These are phyloP conservation scores for Cinclus mexicanus DNA, from an alignment of 2,113 vertebrate genomes.

Conservation along the genomic window DNA sequence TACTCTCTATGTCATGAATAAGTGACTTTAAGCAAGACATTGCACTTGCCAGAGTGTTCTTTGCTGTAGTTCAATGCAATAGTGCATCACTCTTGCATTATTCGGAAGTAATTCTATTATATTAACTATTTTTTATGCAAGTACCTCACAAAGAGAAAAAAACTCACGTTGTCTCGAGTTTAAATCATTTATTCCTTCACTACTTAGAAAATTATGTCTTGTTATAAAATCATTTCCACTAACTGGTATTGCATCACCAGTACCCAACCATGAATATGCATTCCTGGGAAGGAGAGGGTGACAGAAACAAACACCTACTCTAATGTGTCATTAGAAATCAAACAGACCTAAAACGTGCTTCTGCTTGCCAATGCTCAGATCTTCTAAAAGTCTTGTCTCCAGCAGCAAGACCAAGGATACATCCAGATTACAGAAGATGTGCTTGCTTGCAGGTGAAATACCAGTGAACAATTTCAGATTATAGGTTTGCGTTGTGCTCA, in stretches of 20 bases:
- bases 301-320: conserved; percentile 63
- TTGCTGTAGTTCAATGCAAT: background rate
- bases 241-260: conserved; percentile 13
- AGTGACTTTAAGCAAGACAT: background rate
- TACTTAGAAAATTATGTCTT: conserved; percentile 1
- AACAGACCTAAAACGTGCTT: conserved; percentile 49
- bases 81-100: background rate
- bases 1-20: background rate
- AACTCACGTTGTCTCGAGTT: background rate
- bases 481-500: background rate
- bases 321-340: conserved; percentile 67
- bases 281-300: conserved; percentile 47
- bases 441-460: background rate
- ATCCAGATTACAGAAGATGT: background rate
- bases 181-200: background rate
- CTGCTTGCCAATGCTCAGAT: conserved; percentile 11
- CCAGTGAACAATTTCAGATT: background rate
- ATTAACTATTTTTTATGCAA: background rate
- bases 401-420: background rate
- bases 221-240: conserved; percentile 36
- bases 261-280: background rate
- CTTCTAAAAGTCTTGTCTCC: conserved; percentile 27
- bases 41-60: background rate
- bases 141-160: background rate
- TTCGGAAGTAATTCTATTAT: background rate